phyloP scores from a whole-genome alignment of 2,113 vertebrate species.

The Aepyceros melampus region DNA sequence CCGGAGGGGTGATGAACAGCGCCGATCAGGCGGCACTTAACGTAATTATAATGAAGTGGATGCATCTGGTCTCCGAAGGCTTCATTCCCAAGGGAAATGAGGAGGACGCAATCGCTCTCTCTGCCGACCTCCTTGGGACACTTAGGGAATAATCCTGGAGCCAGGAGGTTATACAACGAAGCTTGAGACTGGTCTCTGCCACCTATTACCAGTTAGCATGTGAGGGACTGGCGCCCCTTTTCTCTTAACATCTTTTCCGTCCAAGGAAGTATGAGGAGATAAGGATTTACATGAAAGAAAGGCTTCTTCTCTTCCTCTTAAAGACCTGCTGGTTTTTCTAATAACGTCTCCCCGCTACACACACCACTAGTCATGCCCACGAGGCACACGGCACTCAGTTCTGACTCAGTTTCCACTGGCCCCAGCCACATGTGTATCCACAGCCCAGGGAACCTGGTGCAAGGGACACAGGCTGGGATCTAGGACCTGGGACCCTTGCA shows the following conservation, averaged over 20 bases:
- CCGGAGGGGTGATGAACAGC: slow-evolving; percentile 4
- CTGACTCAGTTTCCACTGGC: background rate
- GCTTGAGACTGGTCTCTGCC: background rate
- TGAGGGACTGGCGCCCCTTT: background rate
- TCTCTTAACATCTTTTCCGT: background rate
- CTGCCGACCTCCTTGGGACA: slow-evolving; percentile 6
- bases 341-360: background rate
- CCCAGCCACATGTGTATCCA: background rate
- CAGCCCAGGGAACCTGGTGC: background rate
- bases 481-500: background rate
- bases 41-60: slow-evolving; percentile 49
- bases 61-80: slow-evolving; percentile 55
- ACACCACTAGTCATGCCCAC: background rate
- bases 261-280: background rate
- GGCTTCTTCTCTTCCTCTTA: background rate
- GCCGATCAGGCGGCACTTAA: slow-evolving; percentile 52
- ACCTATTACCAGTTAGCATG: background rate
- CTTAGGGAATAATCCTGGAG: background rate
- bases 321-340: background rate
- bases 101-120: slow-evolving; percentile 31
- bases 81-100: slow-evolving; percentile 45
- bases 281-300: background rate
- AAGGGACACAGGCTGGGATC: background rate
- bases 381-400: background rate
- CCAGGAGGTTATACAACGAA: background rate